These are phyloP conservation scores for Riparia riparia DNA, from an alignment of 2,113 vertebrate species.

Conservation along the genomic window DNA sequence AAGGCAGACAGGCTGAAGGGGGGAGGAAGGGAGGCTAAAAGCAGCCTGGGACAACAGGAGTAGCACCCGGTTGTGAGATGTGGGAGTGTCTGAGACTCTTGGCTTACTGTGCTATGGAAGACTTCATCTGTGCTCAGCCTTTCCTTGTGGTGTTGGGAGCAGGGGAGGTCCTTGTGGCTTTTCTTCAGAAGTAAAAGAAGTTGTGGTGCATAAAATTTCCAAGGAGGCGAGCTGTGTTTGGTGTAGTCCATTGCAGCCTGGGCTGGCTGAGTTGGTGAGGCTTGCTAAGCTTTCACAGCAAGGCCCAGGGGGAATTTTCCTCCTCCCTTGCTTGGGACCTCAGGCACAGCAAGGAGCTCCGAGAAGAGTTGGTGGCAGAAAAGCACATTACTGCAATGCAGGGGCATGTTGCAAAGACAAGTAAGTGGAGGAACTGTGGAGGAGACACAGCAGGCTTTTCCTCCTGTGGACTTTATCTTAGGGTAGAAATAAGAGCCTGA, in stretches of 20 bases:
- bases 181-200: constrained; percentile 25
- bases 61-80: neutral
- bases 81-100: constrained; percentile 31
- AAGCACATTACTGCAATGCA: neutral
- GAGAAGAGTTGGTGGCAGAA: neutral
- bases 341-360: neutral
- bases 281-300: neutral
- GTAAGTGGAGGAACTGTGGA: neutral
- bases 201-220: constrained; percentile 1
- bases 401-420: neutral
- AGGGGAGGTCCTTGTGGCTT: constrained; percentile 15
- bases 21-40: neutral
- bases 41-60: neutral
- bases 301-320: constrained; percentile 14
- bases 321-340: neutral
- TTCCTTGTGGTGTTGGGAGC: constrained; percentile 5
- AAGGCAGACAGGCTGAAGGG: neutral
- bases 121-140: neutral
- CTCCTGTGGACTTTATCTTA: neutral
- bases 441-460: neutral
- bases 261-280: neutral
- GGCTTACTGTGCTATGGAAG: neutral
- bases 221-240: neutral
- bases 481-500: neutral
- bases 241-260: constrained; percentile 11